Evolutionary conservation across 2,888 invertebrate species (phyloP).

Genomic region (Drosophila phalerata): DNA sequence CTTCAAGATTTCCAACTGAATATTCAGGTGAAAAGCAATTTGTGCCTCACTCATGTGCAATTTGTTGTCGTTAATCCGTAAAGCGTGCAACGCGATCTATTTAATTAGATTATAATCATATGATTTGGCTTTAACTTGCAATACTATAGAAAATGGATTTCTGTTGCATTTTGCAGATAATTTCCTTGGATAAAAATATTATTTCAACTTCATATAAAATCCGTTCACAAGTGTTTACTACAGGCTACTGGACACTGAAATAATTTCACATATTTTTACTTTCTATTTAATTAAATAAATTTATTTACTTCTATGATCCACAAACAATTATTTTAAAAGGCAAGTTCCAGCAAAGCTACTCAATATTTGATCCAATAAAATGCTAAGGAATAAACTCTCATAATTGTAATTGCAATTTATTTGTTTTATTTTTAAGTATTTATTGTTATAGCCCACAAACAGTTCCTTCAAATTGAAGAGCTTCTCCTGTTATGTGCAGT

Average conservation of each 20-base stretch:
- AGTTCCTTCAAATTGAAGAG: slow-evolving; percentile 18
- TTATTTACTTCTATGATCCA: too few species aligned
- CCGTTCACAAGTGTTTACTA: too few species aligned
- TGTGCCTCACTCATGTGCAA: slow-evolving; percentile 52
- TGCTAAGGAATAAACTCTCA: neutral
- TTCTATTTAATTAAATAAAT: too few species aligned
- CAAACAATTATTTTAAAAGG: too few species aligned
- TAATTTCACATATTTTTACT: too few species aligned
- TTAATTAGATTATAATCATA: slow-evolving; percentile 13
- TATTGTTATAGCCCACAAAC: slow-evolving; percentile 5
- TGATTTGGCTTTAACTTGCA: neutral
- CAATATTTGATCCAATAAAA: neutral
- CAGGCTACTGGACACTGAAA: too few species aligned
- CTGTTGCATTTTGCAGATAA: neutral
- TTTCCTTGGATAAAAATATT: neutral
- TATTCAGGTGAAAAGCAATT: slow-evolving; percentile 68
- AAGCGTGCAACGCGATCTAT: slow-evolving; percentile 31
- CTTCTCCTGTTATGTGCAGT: slow-evolving; percentile 11
- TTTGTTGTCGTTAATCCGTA: slow-evolving; percentile 43
- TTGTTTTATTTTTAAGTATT: slow-evolving; percentile 9
- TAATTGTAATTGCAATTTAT: slow-evolving; percentile 1
- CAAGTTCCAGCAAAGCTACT: neutral
- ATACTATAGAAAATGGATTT: neutral
- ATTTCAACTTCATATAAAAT: neutral
- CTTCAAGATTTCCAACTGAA: slow-evolving; percentile 52